These are phyloP conservation scores for Glyptemys insculpta DNA, from an alignment of 2,797 vertebrate genomes.

Conservation along the genomic window DNA sequence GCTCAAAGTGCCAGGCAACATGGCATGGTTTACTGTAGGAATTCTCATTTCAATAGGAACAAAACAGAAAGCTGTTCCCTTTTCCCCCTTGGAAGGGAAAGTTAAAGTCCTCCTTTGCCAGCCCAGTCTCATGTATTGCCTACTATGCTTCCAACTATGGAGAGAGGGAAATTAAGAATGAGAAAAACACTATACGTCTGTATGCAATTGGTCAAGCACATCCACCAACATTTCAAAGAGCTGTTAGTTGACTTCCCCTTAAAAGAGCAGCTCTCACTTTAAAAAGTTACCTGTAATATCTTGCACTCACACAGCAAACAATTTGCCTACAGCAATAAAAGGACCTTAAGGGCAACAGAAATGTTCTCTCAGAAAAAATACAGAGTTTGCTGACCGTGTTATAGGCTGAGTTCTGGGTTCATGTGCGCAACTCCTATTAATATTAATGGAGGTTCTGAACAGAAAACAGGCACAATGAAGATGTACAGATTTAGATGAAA, in stretches of 20 bases:
- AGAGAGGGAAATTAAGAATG: slow-evolving; percentile 7
- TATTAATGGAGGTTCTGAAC: neutral
- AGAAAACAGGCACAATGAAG: neutral
- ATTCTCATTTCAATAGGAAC: neutral
- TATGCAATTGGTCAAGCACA: slow-evolving; percentile 5
- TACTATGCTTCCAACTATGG: neutral
- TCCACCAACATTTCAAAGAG: neutral
- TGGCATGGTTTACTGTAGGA: neutral
- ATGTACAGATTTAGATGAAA: neutral
- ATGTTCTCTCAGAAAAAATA: neutral
- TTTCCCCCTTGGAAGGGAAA: neutral
- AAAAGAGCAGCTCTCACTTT: neutral
- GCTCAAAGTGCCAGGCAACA: neutral
- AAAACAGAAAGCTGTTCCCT: neutral
- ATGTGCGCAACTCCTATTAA: neutral
- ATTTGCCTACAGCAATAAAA: neutral
- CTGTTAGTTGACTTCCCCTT: neutral
- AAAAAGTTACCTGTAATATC: neutral
- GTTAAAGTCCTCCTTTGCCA: neutral
- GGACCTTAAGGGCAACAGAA: neutral
- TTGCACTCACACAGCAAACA: neutral
- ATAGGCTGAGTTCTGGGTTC: neutral
- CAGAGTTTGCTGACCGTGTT: neutral
- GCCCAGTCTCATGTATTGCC: neutral
- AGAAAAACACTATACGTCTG: slow-evolving; percentile 7